These are phyloP conservation scores for Neoscelio sp. DNA, from an alignment of 2,888 invertebrate genomes.

Conservation along the genomic window DNA sequence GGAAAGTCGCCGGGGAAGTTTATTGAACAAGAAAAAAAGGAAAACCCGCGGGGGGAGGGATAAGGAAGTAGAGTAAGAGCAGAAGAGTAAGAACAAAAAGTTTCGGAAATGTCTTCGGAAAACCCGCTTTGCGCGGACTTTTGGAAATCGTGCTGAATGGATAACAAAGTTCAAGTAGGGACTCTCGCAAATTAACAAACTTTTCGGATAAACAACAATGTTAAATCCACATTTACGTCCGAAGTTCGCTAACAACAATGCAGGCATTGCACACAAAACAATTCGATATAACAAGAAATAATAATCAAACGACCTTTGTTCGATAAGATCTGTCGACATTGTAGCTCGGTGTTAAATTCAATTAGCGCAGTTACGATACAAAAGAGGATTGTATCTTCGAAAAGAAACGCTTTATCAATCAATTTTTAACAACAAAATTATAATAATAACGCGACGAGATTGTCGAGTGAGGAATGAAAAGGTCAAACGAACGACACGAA, in stretches of 20 bases:
- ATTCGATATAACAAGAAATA: neutral
- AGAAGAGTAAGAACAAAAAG: constrained; percentile 28
- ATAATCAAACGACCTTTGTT: neutral
- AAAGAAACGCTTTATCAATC: too few relatives aligned
- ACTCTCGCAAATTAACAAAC: constrained; percentile 56
- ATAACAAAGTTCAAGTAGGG: constrained; percentile 44
- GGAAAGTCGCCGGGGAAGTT: too few relatives aligned
- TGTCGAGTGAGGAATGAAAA: too few relatives aligned
- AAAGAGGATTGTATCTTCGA: too few relatives aligned
- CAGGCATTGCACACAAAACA: neutral
- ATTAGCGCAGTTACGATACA: neutral
- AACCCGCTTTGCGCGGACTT: constrained; percentile 39
- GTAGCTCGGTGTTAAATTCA: neutral
- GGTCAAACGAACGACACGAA: too few relatives aligned
- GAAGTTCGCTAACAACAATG: constrained; percentile 14
- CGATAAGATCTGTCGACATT: neutral
- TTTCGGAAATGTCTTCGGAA: constrained; percentile 47
- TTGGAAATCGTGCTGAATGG: constrained; percentile 46
- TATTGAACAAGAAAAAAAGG: too few relatives aligned
- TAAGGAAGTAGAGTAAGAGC: neutral
- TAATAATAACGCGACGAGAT: neutral
- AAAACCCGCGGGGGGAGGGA: constrained; percentile 2
- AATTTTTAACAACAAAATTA: neutral
- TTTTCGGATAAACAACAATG: constrained; percentile 49
- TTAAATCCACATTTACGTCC: constrained; percentile 30